These are phyloP conservation scores for Anthonomus grandis DNA, from an alignment of 1,140 invertebrate genomes.

Conservation along the genomic window DNA sequence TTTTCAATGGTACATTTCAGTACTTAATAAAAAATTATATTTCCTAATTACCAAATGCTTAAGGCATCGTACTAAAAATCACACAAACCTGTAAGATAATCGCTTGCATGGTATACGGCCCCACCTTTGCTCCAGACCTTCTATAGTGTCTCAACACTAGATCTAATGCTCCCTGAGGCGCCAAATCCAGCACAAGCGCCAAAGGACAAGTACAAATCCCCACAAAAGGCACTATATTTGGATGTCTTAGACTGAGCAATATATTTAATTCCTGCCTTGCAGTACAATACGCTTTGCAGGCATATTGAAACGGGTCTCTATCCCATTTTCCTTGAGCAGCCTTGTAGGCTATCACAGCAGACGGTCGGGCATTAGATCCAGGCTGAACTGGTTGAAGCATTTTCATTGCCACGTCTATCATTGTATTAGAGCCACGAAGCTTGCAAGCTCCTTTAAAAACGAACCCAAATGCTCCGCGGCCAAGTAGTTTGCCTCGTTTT, in stretches of 20 bases:
- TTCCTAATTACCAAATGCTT: too few relatives aligned
- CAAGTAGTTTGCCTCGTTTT: constrained; percentile 75
- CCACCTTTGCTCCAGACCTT: constrained; percentile 76
- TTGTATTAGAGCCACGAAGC: constrained; percentile 55
- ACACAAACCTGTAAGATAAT: constrained; percentile 77
- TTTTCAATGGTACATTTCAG: too few relatives aligned
- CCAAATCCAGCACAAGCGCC: constrained; percentile 87
- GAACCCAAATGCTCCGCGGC: constrained; percentile 95
- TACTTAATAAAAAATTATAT: too few relatives aligned
- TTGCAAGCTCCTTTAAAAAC: constrained; percentile 85
- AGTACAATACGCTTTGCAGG: constrained; percentile 92
- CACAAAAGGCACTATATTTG: constrained; percentile 89
- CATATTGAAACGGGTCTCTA: constrained; percentile 82
- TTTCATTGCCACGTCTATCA: constrained; percentile 86
- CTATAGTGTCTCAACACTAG: constrained; percentile 76
- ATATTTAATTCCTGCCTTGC: constrained; percentile 93
- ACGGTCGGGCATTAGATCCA: constrained; percentile 69
- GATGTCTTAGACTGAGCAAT: constrained; percentile 77
- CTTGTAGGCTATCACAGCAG: constrained; percentile 77
- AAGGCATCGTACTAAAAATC: too few relatives aligned
- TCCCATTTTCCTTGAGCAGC: constrained; percentile 83
- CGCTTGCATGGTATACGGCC: constrained; percentile 76
- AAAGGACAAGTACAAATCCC: constrained; percentile 85
- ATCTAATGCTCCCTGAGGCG: constrained; percentile 88
- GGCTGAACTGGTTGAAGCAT: constrained; percentile 92